Evolutionary conservation across 2,113 vertebrate genomes (phyloP).

Genomic region (Petromus typicus): DNA sequence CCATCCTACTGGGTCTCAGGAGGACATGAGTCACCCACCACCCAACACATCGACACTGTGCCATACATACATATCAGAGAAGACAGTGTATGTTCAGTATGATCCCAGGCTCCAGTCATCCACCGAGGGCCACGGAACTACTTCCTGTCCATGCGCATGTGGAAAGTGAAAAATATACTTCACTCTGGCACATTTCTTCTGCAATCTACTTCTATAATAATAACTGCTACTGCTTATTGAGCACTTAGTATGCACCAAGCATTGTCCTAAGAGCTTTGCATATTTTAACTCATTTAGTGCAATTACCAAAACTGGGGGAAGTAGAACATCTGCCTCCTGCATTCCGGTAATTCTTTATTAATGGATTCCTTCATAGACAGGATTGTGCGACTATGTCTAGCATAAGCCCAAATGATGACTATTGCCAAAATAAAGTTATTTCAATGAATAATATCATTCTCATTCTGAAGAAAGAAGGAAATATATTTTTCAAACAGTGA

Average conservation of each 20-base stretch:
- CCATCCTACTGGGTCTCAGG: neutral
- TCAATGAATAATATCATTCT: neutral
- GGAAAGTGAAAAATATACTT: neutral
- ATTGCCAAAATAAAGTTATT: slow-evolving; percentile 37
- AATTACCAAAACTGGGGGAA: slow-evolving; percentile 26
- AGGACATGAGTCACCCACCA: neutral
- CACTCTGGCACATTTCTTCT: neutral
- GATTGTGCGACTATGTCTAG: neutral
- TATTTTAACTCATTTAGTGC: slow-evolving; percentile 2
- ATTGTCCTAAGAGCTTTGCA: neutral
- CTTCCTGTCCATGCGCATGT: neutral
- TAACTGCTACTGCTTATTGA: neutral
- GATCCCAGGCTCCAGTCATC: neutral
- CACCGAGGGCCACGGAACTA: neutral
- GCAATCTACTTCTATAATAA: neutral
- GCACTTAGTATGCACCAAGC: neutral
- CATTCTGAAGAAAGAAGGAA: neutral
- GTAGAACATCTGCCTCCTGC: neutral
- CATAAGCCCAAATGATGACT: neutral
- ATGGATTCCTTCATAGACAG: slow-evolving; percentile 19
- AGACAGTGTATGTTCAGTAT: neutral
- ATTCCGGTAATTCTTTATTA: slow-evolving; percentile 21
- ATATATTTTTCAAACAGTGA: neutral
- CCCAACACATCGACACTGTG: neutral
- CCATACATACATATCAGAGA: neutral